Conservation (phyloP, 2,888 invertebrate species). For the Lasioglossum pauxillum region DNA sequence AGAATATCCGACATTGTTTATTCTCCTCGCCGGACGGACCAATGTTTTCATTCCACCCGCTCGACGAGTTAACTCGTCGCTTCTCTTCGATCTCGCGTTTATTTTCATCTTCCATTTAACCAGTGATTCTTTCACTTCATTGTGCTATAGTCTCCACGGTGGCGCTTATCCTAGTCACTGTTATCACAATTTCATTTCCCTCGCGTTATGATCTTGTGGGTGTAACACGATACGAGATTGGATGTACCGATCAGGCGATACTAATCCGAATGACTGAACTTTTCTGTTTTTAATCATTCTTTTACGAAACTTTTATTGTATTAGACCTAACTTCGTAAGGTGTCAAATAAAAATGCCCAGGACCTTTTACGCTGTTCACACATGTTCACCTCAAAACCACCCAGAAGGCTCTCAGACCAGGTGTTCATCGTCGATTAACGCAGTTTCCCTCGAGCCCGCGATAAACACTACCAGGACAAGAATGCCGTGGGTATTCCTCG, state of each 20-base stretch:
- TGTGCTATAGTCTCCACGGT: background rate
- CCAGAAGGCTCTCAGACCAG: background rate
- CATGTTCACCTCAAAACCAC: background rate
- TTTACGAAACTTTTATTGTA: background rate
- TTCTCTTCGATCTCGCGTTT: background rate
- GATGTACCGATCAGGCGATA: background rate
- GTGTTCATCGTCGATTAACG: background rate
- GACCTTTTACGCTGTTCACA: background rate
- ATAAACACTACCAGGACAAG: background rate
- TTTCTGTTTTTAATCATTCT: background rate
- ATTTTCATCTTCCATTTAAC: background rate
- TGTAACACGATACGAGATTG: background rate
- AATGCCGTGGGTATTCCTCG: background rate
- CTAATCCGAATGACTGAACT: background rate
- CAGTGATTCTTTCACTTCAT: background rate
- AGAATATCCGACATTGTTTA: constrained; percentile 9
- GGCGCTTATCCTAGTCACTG: background rate
- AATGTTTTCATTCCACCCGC: background rate
- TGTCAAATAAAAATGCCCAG: background rate
- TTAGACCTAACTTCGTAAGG: too few species aligned
- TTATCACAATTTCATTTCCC: background rate
- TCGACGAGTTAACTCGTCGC: background rate
- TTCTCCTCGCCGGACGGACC: background rate
- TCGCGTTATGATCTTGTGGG: background rate
- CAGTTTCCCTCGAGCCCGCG: background rate